phyloP scores from a whole-genome alignment of 2,797 vertebrate genomes.

The Sebastes aleutianus region DNA sequence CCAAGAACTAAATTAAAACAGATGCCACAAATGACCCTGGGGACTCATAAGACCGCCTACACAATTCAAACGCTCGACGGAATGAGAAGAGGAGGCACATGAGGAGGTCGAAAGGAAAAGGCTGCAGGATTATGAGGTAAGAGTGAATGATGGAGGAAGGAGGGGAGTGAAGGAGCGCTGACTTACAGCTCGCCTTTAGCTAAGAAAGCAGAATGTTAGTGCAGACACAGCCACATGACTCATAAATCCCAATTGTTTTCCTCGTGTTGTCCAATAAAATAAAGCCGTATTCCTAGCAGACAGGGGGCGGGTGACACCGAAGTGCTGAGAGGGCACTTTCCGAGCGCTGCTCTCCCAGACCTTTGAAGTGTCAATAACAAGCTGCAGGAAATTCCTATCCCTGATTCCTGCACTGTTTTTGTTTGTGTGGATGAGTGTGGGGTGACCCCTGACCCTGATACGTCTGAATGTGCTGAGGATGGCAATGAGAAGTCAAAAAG shows the following conservation, averaged over 20 bases:
- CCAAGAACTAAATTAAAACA: constrained; percentile 18
- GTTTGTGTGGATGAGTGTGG: constrained; percentile 50
- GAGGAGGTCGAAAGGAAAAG: not conserved
- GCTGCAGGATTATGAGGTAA: constrained; percentile 18
- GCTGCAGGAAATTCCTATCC: constrained; percentile 53
- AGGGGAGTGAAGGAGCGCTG: constrained; percentile 13
- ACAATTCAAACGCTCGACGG: not conserved
- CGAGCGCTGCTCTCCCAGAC: constrained; percentile 28
- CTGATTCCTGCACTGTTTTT: constrained; percentile 24
- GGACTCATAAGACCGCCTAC: constrained; percentile 27
- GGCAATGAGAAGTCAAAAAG: constrained; percentile 26
- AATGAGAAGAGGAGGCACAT: not conserved
- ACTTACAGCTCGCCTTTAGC: constrained; percentile 44
- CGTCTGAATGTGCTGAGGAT: constrained; percentile 24
- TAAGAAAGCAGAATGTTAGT: constrained; percentile 44
- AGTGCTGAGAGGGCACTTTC: constrained; percentile 70
- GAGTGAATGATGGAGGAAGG: constrained; percentile 18
- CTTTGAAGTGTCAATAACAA: constrained; percentile 54
- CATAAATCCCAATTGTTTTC: constrained; percentile 70
- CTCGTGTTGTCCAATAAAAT: constrained; percentile 60
- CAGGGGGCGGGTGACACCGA: not conserved
- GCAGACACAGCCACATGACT: constrained; percentile 37
- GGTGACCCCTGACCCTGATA: constrained; percentile 62
- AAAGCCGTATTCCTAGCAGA: constrained; percentile 5
- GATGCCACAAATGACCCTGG: constrained; percentile 8